Percentiles rank a stretch among this genome's conserved stretches.
These are phyloP conservation scores for Etheostoma perlongum DNA, from an alignment of 2,797 vertebrate genomes.

Conservation along the genomic window DNA sequence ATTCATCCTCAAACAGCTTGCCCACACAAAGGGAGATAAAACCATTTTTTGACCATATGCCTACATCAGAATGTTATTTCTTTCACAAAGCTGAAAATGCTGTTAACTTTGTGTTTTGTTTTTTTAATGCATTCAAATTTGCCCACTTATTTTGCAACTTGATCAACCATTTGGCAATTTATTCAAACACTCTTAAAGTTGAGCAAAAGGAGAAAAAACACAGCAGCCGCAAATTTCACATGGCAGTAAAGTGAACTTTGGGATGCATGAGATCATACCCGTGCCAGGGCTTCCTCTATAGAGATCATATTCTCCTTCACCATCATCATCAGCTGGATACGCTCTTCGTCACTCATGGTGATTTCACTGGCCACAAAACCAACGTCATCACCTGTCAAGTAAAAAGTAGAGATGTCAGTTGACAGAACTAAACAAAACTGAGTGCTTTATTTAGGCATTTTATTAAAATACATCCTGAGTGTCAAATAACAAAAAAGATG, in stretches of 20 bases:
- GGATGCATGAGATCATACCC: slow-evolving; percentile 82
- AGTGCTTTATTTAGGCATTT: not conserved
- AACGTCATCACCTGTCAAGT: slow-evolving; percentile 91
- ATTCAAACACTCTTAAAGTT: not conserved
- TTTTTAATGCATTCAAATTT: not conserved
- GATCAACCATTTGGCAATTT: no score
- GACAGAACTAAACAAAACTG: not conserved
- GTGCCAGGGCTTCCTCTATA: slow-evolving; percentile 95
- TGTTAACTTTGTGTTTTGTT: not conserved
- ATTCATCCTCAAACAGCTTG: not conserved
- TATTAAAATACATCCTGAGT: not conserved
- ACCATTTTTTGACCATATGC: not conserved
- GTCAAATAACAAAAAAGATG: not conserved
- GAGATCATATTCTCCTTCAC: slow-evolving; percentile 99
- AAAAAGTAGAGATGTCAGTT: not conserved
- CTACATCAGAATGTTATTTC: not conserved
- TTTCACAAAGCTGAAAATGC: not conserved
- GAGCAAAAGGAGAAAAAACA: not conserved
- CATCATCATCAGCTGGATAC: slow-evolving; percentile 99
- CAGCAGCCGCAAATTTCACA: not conserved
- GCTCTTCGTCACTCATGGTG: slow-evolving; percentile 98
- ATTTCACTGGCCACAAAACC: slow-evolving; percentile 98
- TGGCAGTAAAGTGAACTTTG: not conserved
- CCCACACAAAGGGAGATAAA: not conserved
- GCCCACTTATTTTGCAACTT: no score